A percentile compares a stretch with the other conserved stretches of the same genome.
These are phyloP conservation scores for Serinus canaria DNA, from an alignment of 2,113 vertebrate species.

Conservation along the genomic window DNA sequence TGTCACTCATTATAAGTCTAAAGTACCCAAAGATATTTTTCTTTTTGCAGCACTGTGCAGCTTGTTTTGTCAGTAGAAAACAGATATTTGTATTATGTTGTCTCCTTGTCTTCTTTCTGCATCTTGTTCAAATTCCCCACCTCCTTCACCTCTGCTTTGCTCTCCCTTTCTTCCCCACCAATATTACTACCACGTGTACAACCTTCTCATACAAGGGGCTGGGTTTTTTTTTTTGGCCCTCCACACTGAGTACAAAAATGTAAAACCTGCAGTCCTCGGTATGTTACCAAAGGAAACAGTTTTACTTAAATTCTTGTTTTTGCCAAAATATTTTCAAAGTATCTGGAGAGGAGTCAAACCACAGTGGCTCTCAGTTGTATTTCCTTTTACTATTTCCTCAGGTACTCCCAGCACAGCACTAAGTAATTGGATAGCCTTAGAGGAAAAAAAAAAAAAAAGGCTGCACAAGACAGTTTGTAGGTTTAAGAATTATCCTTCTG, in stretches of 20 bases:
- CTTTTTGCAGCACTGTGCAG: neutral
- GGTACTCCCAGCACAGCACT: slow-evolving; percentile 76
- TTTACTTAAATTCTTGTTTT: slow-evolving; percentile 82
- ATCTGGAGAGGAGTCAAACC: slow-evolving; percentile 83
- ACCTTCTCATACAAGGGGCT: neutral
- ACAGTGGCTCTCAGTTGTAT: slow-evolving; percentile 79
- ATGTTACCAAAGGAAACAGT: slow-evolving; percentile 86
- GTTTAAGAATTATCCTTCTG: slow-evolving; percentile 73
- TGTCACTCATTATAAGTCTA: neutral
- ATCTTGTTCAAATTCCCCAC: neutral
- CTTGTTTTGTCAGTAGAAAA: neutral
- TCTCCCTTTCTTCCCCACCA: neutral
- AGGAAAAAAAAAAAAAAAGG: neutral
- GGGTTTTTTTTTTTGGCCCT: slow-evolving; percentile 15
- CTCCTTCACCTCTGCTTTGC: neutral
- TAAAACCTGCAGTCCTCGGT: slow-evolving; percentile 77
- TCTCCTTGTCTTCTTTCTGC: neutral
- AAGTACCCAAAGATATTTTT: neutral
- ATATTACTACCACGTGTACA: slow-evolving; percentile 24
- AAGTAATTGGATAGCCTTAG: slow-evolving; percentile 77
- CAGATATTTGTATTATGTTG: neutral
- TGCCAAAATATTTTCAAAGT: slow-evolving; percentile 85
- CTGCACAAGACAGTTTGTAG: slow-evolving; percentile 70
- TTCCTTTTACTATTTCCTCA: slow-evolving; percentile 82
- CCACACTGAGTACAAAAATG: slow-evolving; percentile 68